Conservation (phyloP, 53 echinoderm and acorn worm genomes). For the Henricia sp. region DNA sequence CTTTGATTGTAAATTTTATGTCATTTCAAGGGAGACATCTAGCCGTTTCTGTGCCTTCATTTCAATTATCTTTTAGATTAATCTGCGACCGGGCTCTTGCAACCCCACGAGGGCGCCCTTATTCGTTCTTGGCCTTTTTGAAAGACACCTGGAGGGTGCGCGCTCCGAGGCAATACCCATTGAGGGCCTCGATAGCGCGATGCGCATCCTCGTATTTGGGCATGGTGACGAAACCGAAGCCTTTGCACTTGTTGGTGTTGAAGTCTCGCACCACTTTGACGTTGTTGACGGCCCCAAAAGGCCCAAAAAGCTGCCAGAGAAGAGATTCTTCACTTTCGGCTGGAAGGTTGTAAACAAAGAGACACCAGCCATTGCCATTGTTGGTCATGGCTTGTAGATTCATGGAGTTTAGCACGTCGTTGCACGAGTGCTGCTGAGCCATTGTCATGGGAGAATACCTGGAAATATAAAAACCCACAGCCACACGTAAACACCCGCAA, state of each 20-base stretch:
- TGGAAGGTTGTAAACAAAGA: constrained; percentile 98
- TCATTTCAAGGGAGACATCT: constrained; percentile 15
- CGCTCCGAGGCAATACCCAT: constrained; percentile 92
- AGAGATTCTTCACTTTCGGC: constrained; percentile 95
- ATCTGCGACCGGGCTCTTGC: background rate
- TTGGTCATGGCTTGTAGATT: constrained; percentile 94
- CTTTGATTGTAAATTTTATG: constrained; percentile 25
- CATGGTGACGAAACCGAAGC: constrained; percentile 99
- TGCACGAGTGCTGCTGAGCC: constrained; percentile 43
- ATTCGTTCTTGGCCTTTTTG: constrained; percentile 93
- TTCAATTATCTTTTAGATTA: background rate
- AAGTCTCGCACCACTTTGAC: constrained; percentile 97
- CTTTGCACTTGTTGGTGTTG: constrained; percentile 95
- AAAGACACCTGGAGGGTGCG: constrained; percentile 97
- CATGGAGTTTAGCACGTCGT: constrained; percentile 85
- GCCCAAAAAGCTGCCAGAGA: constrained; percentile 98
- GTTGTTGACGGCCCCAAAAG: constrained; percentile 96
- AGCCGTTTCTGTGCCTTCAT: constrained; percentile 9
- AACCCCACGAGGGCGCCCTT: constrained; percentile 1
- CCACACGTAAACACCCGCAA: constrained; percentile 24
- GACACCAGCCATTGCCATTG: constrained; percentile 98
- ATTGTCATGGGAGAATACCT: constrained; percentile 81
- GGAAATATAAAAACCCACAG: constrained; percentile 42
- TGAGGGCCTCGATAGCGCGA: constrained; percentile 87
- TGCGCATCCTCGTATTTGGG: constrained; percentile 99